Percentiles rank a stretch among this genome's conserved stretches.
Conservation (phyloP, 2,888 invertebrate genomes). For the Allacma fusca region DNA sequence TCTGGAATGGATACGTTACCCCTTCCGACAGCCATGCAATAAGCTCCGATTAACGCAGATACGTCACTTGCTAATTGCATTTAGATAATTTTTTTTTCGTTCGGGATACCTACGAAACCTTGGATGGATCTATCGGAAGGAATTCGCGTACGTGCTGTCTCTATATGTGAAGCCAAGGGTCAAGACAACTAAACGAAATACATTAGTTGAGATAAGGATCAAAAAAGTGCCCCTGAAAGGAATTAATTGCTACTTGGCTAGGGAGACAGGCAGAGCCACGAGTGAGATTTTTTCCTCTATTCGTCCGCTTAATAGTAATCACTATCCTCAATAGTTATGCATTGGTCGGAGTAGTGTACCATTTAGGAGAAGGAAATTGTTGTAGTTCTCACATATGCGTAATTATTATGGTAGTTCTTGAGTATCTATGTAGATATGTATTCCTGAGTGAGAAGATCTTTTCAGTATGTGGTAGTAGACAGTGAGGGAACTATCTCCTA, state of each 20-base stretch:
- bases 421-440: not conserved
- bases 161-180: not conserved
- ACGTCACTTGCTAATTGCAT: too few species aligned
- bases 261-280: not conserved
- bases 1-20: too few species aligned
- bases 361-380: conserved; percentile 1
- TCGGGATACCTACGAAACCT: too few species aligned
- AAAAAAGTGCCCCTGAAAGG: conserved; percentile 2
- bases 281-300: not conserved
- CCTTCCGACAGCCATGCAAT: too few species aligned
- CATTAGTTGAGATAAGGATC: conserved; percentile 14
- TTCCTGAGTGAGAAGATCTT: too few species aligned
- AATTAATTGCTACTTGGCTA: conserved; percentile 19
- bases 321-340: not conserved
- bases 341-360: not conserved
- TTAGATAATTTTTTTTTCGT: too few species aligned
- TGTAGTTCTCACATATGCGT: not conserved
- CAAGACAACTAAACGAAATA: conserved; percentile 9
- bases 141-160: too few species aligned
- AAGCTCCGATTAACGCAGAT: too few species aligned
- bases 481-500: too few species aligned
- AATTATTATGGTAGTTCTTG: too few species aligned
- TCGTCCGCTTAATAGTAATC: not conserved
- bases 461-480: too few species aligned
- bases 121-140: too few species aligned